Evolutionary conservation across 2,113 vertebrate genomes (phyloP), one percentile per base, ranked within the genome.

Genomic region (Gobio gobio): DNA sequence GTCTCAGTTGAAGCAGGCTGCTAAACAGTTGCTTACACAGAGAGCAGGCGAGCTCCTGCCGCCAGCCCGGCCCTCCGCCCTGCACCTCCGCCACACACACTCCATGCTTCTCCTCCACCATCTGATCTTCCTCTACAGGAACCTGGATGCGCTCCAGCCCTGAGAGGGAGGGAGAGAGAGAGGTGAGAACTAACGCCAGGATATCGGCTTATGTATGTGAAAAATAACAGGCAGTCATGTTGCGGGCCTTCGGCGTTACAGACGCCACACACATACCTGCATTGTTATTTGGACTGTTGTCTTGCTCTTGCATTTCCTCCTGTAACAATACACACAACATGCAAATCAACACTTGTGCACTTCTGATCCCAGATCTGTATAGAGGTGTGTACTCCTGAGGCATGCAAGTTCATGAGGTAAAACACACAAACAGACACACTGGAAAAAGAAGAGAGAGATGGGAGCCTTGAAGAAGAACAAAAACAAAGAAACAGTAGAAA

Each of bases 1-100:
- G 94, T 92, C 93, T 89, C 84, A 94, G 95, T 89, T 94, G 90
- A 78, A 94, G 94, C 72, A 92, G 91, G 89, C 90, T 74, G 91
- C 91, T 91, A 88, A 95, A 94, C 86, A 95, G 91, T 93, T 93
- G 95, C 90, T 95, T 90, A 91, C 95, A 95, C 93, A 96, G 93
- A 75, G 92, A 95, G 90, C 95, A 97, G 85, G 89, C 87, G 73
- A 93, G 92, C 90, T 94, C 94, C 81, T 82, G 94, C 70, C 84
- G 77, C 90, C 90, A 83, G 88, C 90, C 87, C 88, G 86, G 89
- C 86, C 74, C 90, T 89, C 90, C 89, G 89, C 89, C 83, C 78
- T 58, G 33, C 12, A 90, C 89, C 87, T 90, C 87, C 49, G 90
- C 90, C 87, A 89, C 86, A 88, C 87, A 90, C 87, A 86, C 91